Conservation (phyloP, 1,140 invertebrate species). For the Drosophila varians region DNA sequence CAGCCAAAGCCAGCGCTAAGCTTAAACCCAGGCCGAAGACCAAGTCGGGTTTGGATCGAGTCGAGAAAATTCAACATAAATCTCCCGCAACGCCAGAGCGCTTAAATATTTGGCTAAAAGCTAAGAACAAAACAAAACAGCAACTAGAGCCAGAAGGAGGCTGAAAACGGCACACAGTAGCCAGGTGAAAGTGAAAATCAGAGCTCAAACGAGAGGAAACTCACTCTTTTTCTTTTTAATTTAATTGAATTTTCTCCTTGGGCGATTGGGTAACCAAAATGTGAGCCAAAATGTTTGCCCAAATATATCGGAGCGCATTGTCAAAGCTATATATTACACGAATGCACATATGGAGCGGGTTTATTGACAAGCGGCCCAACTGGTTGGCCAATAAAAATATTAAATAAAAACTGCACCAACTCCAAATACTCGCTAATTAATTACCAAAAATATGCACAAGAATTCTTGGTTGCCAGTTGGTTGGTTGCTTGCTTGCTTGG, state of each 20-base stretch:
- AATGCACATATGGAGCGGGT: slow-evolving; percentile 13
- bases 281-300: slow-evolving; percentile 18
- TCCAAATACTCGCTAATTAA: slow-evolving; percentile 72
- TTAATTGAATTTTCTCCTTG: not conserved
- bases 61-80: slow-evolving; percentile 58
- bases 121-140: slow-evolving; percentile 11
- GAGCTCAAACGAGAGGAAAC: slow-evolving; percentile 10
- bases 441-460: slow-evolving; percentile 67
- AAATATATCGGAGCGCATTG: slow-evolving; percentile 25
- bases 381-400: slow-evolving; percentile 65
- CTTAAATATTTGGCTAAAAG: slow-evolving; percentile 21
- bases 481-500: not conserved
- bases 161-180: not conserved
- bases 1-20: slow-evolving; percentile 26
- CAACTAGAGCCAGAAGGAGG: not conserved
- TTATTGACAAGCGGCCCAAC: slow-evolving; percentile 59
- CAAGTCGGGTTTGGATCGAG: slow-evolving; percentile 19
- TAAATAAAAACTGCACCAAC: slow-evolving; percentile 50
- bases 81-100: slow-evolving; percentile 51
- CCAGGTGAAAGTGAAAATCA: slow-evolving; percentile 22
- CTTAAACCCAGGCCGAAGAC: too few species aligned
- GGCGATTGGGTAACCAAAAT: slow-evolving; percentile 9
- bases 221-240: not conserved
- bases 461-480: slow-evolving; percentile 58
- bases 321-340: slow-evolving; percentile 31